phyloP scores from a whole-genome alignment of 2,888 invertebrate genomes.

The Scaptodrosophila latifasciaeformis region DNA sequence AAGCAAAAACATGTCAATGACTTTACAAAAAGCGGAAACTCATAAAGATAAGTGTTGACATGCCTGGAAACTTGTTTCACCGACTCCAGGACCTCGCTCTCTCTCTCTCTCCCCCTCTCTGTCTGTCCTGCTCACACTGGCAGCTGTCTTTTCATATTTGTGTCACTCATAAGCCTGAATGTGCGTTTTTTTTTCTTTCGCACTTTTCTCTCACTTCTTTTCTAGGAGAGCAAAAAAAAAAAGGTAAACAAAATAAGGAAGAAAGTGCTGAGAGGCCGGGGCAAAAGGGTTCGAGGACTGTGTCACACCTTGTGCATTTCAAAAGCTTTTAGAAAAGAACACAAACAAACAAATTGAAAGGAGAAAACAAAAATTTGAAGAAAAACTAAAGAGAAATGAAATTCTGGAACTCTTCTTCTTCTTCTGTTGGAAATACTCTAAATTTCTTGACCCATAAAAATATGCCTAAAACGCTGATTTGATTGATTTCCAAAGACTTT shows the following conservation, averaged over 20 bases:
- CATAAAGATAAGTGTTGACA: slow-evolving; percentile 73
- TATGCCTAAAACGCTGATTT: too few species aligned
- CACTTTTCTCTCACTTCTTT: slow-evolving; percentile 40
- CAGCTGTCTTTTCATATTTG: slow-evolving; percentile 62
- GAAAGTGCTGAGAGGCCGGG: neutral
- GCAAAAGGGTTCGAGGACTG: slow-evolving; percentile 20
- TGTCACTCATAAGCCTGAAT: slow-evolving; percentile 49
- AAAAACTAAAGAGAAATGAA: too few species aligned
- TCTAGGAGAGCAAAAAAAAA: too few species aligned
- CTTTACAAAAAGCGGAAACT: slow-evolving; percentile 73
- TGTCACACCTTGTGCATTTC: slow-evolving; percentile 34
- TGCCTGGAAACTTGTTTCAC: slow-evolving; percentile 49
- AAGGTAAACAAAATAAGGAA: neutral
- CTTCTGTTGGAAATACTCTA: too few species aligned
- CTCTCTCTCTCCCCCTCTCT: slow-evolving; percentile 3
- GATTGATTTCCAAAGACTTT: too few species aligned
- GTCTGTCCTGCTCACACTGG: slow-evolving; percentile 33
- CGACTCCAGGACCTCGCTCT: slow-evolving; percentile 8
- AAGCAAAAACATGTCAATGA: slow-evolving; percentile 68
- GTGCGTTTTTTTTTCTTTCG: slow-evolving; percentile 14
- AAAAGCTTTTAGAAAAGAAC: slow-evolving; percentile 4
- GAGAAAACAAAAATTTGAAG: too few species aligned
- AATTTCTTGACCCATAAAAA: too few species aligned
- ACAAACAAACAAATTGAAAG: slow-evolving; percentile 1
- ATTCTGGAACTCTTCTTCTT: too few species aligned